Percentiles rank a stretch among this genome's conserved stretches.
Evolutionary conservation across 2,888 invertebrate species (phyloP).

Genomic region (Lithophane ornitopus): DNA sequence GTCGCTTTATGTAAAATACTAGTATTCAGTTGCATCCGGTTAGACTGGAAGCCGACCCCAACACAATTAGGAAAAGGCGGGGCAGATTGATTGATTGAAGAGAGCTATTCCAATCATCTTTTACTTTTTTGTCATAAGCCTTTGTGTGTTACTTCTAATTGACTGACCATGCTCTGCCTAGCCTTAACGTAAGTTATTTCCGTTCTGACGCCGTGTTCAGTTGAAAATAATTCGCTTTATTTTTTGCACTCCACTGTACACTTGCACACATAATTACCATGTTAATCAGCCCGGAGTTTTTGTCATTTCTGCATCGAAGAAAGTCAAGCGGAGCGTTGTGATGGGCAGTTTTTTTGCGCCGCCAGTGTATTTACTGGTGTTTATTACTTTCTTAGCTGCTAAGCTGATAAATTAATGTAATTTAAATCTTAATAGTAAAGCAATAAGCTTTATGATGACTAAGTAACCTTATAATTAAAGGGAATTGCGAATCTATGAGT

Average conservation of each 20-base stretch:
- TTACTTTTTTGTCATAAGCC: too few species aligned
- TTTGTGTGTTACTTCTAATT: neutral
- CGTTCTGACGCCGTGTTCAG: neutral
- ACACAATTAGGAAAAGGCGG: too few species aligned
- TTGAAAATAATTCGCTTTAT: neutral
- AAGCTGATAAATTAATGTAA: constrained; percentile 39
- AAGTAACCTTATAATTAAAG: constrained; percentile 31
- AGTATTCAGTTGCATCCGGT: too few species aligned
- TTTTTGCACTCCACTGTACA: constrained; percentile 25
- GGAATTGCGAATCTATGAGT: constrained; percentile 18
- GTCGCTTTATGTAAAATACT: too few species aligned
- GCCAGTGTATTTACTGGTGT: constrained; percentile 35
- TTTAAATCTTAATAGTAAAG: constrained; percentile 19
- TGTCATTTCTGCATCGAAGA: constrained; percentile 41
- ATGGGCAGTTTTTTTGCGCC: constrained; percentile 44
- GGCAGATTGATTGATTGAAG: too few species aligned
- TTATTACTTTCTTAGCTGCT: constrained; percentile 26
- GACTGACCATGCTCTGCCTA: neutral
- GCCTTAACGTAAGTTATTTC: neutral
- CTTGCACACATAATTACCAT: constrained; percentile 44
- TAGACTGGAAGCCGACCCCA: too few species aligned
- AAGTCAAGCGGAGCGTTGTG: constrained; percentile 48
- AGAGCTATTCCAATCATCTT: too few species aligned
- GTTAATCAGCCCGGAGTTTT: constrained; percentile 50
- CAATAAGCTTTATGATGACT: constrained; percentile 20